phyloP scores from a whole-genome alignment of 2,888 invertebrate genomes.

The Erebia aethiops region DNA sequence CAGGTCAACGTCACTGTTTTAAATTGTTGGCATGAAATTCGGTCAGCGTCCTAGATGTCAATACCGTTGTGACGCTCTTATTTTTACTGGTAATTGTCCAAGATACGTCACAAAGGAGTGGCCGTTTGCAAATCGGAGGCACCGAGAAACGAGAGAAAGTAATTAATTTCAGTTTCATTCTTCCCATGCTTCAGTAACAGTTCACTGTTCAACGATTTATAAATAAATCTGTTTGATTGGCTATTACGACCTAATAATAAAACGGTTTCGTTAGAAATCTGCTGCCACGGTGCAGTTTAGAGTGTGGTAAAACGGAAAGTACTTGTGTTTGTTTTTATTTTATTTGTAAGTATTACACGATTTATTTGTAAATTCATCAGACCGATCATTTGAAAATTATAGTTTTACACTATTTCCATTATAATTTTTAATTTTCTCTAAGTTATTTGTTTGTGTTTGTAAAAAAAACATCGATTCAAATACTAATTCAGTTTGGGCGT shows the following conservation, averaged over 20 bases:
- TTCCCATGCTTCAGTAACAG: conserved; percentile 54
- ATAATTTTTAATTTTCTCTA: no score
- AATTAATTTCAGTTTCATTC: conserved; percentile 73
- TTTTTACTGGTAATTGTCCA: conserved; percentile 80
- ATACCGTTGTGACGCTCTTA: conserved; percentile 70
- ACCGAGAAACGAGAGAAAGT: conserved; percentile 66
- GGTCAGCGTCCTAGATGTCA: conserved; percentile 76
- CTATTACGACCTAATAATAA: conserved; percentile 49
- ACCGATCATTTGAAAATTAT: no score
- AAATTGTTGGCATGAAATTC: conserved; percentile 73
- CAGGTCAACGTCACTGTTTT: conserved; percentile 45
- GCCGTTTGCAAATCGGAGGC: conserved; percentile 52
- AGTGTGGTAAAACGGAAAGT: conserved; percentile 24
- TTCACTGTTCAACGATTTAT: conserved; percentile 65
- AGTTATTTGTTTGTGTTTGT: no score
- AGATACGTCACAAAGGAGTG: conserved; percentile 66
- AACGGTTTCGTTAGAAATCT: conserved; percentile 33
- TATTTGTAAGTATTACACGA: conserved; percentile 19
- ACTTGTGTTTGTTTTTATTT: conserved; percentile 13
- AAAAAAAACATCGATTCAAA: no score
- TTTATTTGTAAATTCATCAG: no score
- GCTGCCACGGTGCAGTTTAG: conserved; percentile 29
- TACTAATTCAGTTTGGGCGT: no score
- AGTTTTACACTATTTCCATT: no score
- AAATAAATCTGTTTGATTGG: conserved; percentile 56